A percentile compares a stretch with the other conserved stretches of the same genome.
phyloP scores from a whole-genome alignment of 2,888 invertebrate genomes.

The Leucophenga maculata region DNA sequence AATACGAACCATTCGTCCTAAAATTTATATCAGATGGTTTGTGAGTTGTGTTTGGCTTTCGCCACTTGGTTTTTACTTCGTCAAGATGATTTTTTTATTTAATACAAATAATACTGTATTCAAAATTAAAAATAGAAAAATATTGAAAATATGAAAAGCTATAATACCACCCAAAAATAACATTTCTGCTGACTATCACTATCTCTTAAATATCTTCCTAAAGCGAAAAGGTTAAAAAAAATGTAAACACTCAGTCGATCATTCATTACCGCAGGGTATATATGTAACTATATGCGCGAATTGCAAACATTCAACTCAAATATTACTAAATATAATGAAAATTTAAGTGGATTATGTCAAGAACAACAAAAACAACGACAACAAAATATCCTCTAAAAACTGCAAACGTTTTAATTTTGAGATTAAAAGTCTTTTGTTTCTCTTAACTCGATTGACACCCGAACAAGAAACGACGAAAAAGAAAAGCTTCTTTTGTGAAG shows the following conservation, averaged over 20 bases:
- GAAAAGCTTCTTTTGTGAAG: conserved; percentile 21
- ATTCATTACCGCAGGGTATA: neutral
- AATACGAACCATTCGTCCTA: too few species aligned
- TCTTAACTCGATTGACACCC: conserved; percentile 61
- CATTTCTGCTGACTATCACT: too few species aligned
- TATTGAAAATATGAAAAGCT: conserved; percentile 27
- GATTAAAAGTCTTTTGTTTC: conserved; percentile 65
- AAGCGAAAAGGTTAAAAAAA: too few species aligned
- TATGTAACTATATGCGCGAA: neutral
- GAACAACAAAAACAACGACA: conserved; percentile 47
- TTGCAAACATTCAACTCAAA: neutral
- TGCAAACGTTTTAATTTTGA: conserved; percentile 67
- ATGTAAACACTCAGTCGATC: too few species aligned
- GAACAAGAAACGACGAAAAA: conserved; percentile 37
- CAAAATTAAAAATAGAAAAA: too few species aligned
- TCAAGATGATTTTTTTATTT: too few species aligned
- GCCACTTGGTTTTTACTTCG: too few species aligned
- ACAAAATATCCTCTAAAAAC: conserved; percentile 53
- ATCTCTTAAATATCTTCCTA: too few species aligned
- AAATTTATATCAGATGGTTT: too few species aligned
- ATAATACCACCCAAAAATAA: too few species aligned
- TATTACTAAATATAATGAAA: conserved; percentile 47
- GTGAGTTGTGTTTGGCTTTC: too few species aligned
- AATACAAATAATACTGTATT: too few species aligned
- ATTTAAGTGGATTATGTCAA: conserved; percentile 59